phyloP scores from a whole-genome alignment of 2,888 invertebrate species.

The Orthosia cruda region DNA sequence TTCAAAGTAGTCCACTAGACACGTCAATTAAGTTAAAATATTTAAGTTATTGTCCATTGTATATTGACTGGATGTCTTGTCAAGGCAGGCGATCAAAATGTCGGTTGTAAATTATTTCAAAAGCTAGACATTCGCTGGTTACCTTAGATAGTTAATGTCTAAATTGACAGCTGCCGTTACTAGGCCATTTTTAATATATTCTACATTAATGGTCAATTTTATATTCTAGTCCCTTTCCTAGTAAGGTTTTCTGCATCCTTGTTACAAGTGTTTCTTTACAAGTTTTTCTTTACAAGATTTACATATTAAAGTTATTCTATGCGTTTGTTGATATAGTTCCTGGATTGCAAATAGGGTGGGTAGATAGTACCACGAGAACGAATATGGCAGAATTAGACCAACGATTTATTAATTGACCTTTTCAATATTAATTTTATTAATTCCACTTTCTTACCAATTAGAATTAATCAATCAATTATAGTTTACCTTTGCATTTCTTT shows the following conservation, averaged over 20 bases:
- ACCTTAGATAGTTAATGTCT: slow-evolving; percentile 29
- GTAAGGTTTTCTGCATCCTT: slow-evolving; percentile 25
- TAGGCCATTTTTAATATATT: slow-evolving; percentile 27
- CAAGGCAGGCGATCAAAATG: slow-evolving; percentile 32
- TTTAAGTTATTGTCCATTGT: slow-evolving; percentile 37
- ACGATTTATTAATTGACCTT: not conserved
- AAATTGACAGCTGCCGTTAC: slow-evolving; percentile 49
- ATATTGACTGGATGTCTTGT: slow-evolving; percentile 28
- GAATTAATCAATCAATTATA: not conserved
- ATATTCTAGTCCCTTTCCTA: slow-evolving; percentile 9
- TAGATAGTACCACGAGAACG: no score
- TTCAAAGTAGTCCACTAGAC: slow-evolving; percentile 4
- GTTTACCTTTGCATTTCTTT: not conserved
- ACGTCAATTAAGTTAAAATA: slow-evolving; percentile 46
- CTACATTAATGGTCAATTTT: slow-evolving; percentile 11
- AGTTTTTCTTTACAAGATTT: slow-evolving; percentile 28
- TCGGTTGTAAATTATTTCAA: slow-evolving; percentile 43
- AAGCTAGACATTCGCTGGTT: slow-evolving; percentile 33
- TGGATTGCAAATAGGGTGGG: not conserved
- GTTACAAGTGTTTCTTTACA: slow-evolving; percentile 11
- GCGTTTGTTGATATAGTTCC: not conserved
- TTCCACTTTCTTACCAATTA: not conserved
- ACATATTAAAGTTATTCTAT: not conserved
- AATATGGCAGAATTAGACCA: not conserved
- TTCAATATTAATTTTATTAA: not conserved